Conservation (phyloP, 1,140 invertebrate species). For the Drosophila busckii region DNA sequence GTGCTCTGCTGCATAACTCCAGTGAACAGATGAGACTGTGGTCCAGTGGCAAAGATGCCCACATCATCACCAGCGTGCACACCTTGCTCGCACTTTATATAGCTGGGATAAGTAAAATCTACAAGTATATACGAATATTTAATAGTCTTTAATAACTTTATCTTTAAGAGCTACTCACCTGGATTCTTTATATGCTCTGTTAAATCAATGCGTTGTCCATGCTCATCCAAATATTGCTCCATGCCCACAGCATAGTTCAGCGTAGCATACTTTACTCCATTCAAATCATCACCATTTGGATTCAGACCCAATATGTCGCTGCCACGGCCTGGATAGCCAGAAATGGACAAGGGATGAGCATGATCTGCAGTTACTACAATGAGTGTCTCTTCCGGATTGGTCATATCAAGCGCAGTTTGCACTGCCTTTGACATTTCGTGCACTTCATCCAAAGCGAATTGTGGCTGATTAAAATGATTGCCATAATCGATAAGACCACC, state of each 20-base stretch:
- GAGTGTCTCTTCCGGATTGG: constrained; percentile 82
- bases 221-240: constrained; percentile 79
- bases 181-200: constrained; percentile 28
- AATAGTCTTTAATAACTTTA: not conserved
- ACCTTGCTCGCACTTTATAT: constrained; percentile 77
- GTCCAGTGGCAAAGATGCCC: constrained; percentile 82
- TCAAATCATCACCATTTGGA: constrained; percentile 43
- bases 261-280: constrained; percentile 82
- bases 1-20: constrained; percentile 88
- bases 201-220: constrained; percentile 48
- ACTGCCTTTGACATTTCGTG: constrained; percentile 85
- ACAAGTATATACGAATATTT: too few relatives aligned
- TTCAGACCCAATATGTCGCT: constrained; percentile 83
- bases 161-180: constrained; percentile 11
- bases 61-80: constrained; percentile 87
- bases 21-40: constrained; percentile 85
- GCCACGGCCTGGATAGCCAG: constrained; percentile 85
- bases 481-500: constrained; percentile 87
- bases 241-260: constrained; percentile 84
- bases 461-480: constrained; percentile 84
- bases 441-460: constrained; percentile 85
- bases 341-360: constrained; percentile 84
- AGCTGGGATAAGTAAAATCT: constrained; percentile 79
- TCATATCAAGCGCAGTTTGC: constrained; percentile 81
- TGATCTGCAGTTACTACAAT: constrained; percentile 86